Base-by-base conservation (phyloP, 2,113 vertebrate species). In the Okapia johnstoni region DNA sequence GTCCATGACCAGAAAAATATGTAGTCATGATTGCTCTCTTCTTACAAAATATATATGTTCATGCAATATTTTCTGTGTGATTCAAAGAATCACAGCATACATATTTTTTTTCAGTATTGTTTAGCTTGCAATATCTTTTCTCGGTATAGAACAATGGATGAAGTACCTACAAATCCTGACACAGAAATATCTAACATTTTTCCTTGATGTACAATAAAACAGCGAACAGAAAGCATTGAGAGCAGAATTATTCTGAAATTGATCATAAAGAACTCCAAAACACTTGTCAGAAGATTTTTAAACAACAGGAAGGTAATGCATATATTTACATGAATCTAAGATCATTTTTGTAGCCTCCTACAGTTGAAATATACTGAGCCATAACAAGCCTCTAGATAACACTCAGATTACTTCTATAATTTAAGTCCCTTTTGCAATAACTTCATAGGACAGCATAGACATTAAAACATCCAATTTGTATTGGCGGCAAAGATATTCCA, bases 71-170 rank as follows among this genome's bases (percentile, higher is more conserved):
- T 73, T 93, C 54, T 36, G 30, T 79, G 43, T 40, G 16, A 79
- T 60, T 87, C 55, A 84, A 7, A 80, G 57, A 70, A 87, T 80
- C n/a, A 80, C 14, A 96, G 77, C 33, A 66, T 26, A 63, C 12
- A 40, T 87, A 85, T 90, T 77, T 85, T 76, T 40, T 92, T 91
- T 46, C 52, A 76, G 28, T 85, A 84, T 93, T 95, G 58, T 76
- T 90, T 95, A 93, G 94, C 77, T 93, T 96, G 91, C 97, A 97
- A 50, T 81, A 85, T 40, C 33, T 94, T 96, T n/a, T 90, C 88
- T 89, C 70, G 88, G 10, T 30, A 73, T 10, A 84, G 83, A 92
- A 85, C 14, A 90, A 89, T 17, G 11, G 30, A 92, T 94, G 57
- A 93, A 94, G 43, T 88, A 57, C 55, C 96, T 90, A 79, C 15